Base-by-base conservation (phyloP, 2,888 invertebrate genomes). In the Agrotis puta region DNA sequence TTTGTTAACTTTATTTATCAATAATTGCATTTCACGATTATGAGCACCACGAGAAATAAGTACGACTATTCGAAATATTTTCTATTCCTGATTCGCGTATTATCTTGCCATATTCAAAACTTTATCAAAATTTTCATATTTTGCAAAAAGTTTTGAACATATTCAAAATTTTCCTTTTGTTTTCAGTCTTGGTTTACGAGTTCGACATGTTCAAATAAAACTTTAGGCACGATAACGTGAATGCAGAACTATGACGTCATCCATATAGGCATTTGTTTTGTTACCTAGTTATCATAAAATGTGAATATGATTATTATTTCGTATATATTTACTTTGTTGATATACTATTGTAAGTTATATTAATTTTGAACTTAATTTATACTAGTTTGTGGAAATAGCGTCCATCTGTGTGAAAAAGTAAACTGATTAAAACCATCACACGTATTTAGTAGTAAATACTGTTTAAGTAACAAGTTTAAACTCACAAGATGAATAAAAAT, bases 181-280 rank as follows among this genome's bases (percentile, higher is more conserved):
- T 77, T 69, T 39, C 54, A 77, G 59, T n/a, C 13, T 18, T 43
- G 39, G 48, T 22, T 27, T 20, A n/a, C n/a, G 16, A 57, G 20
- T 14, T 16, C 43, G 2, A 50, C 22, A 77, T 59, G 53, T 68
- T 13, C 13, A 18, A 18, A 59, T 45, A 18, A 77, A 54, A 33
- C 22, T 50, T 51, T 14, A 18, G 27, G 45, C 48, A 54, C 20
- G 7, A 20, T 24, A 59, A 69, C 18, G 77, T 74, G 43, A 69
- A 77, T 77, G 33, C n/a, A 54, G 27, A 43, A 56, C 45, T 48
- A 9, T 24, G 74, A 47, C 22, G 65, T 58, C 47, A 0, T 64
- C 50, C 3, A 27, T 13, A 33, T 64, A 54, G 0, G n/a, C 14
- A 16, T 51, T 45, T 54, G 7, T 71, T 71, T 48, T n/a, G 1